Conservation (phyloP, 2,797 vertebrate species). For the Onychomys torridus region DNA sequence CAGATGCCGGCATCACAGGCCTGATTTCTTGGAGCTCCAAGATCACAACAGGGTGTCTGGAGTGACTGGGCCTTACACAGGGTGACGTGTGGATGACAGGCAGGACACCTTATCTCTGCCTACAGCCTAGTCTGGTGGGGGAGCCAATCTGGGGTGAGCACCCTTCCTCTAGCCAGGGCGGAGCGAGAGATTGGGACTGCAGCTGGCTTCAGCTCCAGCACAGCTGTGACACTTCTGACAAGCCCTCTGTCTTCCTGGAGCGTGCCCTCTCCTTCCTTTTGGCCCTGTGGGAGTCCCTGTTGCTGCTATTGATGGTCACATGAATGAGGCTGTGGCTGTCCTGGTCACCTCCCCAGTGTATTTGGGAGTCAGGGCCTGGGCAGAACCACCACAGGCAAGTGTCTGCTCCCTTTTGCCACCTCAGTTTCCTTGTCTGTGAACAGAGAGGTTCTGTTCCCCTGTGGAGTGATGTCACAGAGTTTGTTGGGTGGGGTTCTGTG, state of each 20-base stretch:
- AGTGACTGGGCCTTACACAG: not conserved
- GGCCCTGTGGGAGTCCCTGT: not conserved
- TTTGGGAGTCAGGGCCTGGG: not conserved
- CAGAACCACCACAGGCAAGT: conserved; percentile 56
- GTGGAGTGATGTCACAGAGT: not conserved
- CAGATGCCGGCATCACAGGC: not conserved
- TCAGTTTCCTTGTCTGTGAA: conserved; percentile 38
- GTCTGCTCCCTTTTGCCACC: not conserved
- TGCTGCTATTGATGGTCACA: not conserved
- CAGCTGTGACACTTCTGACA: conserved; percentile 18
- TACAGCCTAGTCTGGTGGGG: conserved; percentile 55
- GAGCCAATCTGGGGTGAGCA: conserved; percentile 79
- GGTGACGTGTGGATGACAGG: not conserved
- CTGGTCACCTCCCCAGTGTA: not conserved
- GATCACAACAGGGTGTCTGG: not conserved
- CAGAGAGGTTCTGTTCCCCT: not conserved
- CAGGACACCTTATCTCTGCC: conserved; percentile 75
- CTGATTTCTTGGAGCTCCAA: conserved; percentile 38
- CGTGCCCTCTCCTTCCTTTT: not conserved
- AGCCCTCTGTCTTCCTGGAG: not conserved
- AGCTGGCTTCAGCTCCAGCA: conserved; percentile 44
- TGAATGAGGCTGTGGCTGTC: not conserved
- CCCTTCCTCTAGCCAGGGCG: conserved; percentile 72
- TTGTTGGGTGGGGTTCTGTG: not conserved
- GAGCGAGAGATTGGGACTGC: conserved; percentile 57